A percentile compares a stretch with the other conserved stretches of the same genome.
Evolutionary conservation across 2,888 invertebrate species (phyloP).

Genomic region (Trisateles emortualis): DNA sequence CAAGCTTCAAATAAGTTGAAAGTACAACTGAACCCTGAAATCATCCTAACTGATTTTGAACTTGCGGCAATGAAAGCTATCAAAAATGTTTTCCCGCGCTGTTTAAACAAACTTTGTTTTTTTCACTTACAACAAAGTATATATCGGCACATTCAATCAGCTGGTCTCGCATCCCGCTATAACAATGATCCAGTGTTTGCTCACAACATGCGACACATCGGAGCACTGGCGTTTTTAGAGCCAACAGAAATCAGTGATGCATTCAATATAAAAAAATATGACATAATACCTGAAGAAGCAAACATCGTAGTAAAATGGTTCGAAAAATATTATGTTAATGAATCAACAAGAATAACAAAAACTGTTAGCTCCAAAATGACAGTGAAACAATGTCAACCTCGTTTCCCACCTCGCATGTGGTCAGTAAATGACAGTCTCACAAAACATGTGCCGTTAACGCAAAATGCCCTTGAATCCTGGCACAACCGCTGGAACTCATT

Average conservation of each 20-base stretch:
- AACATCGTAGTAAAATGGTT: conserved; percentile 4
- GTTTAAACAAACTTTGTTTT: conserved; percentile 23
- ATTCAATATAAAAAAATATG: conserved; percentile 13
- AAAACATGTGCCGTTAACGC: neutral
- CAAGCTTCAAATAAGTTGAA: conserved; percentile 6
- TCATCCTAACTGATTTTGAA: conserved; percentile 26
- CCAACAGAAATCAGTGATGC: conserved; percentile 18
- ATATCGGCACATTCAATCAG: conserved; percentile 5
- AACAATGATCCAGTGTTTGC: conserved; percentile 16
- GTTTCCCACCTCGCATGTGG: conserved; percentile 6
- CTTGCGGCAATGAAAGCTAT: conserved; percentile 23
- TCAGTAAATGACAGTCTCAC: conserved; percentile 1
- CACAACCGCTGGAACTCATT: conserved; percentile 8
- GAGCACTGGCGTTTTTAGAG: conserved; percentile 26
- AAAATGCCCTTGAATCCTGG: conserved; percentile 3
- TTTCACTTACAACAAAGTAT: conserved; percentile 20
- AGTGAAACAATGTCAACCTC: conserved; percentile 7
- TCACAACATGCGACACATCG: conserved; percentile 23
- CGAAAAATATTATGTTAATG: conserved; percentile 9
- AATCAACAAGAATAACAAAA: neutral
- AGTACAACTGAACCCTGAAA: conserved; percentile 9
- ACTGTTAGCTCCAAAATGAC: conserved; percentile 11
- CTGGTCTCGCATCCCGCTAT: conserved; percentile 12
- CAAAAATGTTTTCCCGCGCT: conserved; percentile 19
- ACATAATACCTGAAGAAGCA: conserved; percentile 2